Conservation (phyloP, 1,140 invertebrate species). For the Zaprionus ornatus region DNA sequence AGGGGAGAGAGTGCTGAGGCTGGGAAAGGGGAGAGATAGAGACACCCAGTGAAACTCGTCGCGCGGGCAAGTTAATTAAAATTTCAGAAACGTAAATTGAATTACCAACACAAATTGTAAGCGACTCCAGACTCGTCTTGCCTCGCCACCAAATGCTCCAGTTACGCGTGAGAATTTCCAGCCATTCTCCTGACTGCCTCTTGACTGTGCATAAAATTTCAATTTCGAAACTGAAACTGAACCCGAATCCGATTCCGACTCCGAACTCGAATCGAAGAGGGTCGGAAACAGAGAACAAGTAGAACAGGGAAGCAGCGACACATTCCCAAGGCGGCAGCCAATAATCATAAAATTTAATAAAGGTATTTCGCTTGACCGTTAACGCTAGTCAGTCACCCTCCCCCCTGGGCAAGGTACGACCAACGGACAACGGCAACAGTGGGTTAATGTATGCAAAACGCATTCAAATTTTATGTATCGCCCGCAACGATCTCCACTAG, state of each 20-base stretch:
- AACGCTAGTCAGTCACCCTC: constrained; percentile 40
- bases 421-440: constrained; percentile 51
- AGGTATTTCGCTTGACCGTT: constrained; percentile 76
- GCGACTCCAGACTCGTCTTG: constrained; percentile 22
- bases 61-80: constrained; percentile 70
- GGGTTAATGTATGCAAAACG: constrained; percentile 82
- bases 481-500: constrained; percentile 64
- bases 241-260: background rate
- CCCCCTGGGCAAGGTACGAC: constrained; percentile 7
- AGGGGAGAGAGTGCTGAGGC: background rate
- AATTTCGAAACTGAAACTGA: constrained; percentile 41
- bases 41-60: constrained; percentile 46
- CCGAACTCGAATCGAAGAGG: constrained; percentile 36
- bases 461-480: constrained; percentile 82
- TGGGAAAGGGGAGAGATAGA: background rate
- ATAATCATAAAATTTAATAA: constrained; percentile 83
- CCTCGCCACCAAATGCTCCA: constrained; percentile 65
- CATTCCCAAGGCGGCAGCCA: constrained; percentile 70
- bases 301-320: constrained; percentile 38
- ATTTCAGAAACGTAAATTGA: constrained; percentile 79
- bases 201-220: constrained; percentile 70
- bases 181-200: constrained; percentile 21
- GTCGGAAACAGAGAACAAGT: background rate
- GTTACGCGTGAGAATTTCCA: constrained; percentile 80
- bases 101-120: constrained; percentile 77